phyloP scores from a whole-genome alignment of 2,113 vertebrate species.

The Grallaria varia region DNA sequence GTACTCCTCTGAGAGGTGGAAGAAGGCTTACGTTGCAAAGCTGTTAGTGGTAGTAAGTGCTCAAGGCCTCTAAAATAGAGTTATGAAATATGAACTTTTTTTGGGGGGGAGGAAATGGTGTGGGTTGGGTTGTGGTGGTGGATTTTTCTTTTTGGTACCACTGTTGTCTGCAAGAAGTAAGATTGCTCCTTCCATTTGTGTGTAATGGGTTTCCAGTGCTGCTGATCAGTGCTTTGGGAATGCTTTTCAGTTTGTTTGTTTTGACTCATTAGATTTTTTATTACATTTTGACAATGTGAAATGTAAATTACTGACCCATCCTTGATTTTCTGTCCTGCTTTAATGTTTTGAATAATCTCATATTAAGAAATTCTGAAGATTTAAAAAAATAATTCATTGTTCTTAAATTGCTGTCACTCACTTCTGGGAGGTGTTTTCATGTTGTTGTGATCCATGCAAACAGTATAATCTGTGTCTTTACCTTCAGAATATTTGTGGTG shows the following conservation, averaged over 20 bases:
- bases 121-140: accelerated
- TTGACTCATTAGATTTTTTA: background rate
- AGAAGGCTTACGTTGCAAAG: background rate
- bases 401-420: background rate
- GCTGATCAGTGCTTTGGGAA: background rate
- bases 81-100: background rate
- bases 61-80: background rate
- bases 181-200: background rate
- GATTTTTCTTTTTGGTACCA: background rate
- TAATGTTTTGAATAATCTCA: background rate
- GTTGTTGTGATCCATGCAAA: background rate
- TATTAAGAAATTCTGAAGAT: background rate
- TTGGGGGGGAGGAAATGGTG: accelerated
- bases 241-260: background rate
- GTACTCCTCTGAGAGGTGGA: background rate
- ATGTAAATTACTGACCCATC: background rate
- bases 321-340: background rate
- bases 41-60: background rate
- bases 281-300: background rate
- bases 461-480: background rate
- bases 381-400: background rate
- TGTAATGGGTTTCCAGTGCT: background rate
- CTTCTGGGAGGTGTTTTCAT: background rate
- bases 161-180: background rate
- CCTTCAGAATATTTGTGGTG: background rate